Evolutionary conservation across 2,888 invertebrate genomes (phyloP).

Genomic region (Cenopis cana): DNA sequence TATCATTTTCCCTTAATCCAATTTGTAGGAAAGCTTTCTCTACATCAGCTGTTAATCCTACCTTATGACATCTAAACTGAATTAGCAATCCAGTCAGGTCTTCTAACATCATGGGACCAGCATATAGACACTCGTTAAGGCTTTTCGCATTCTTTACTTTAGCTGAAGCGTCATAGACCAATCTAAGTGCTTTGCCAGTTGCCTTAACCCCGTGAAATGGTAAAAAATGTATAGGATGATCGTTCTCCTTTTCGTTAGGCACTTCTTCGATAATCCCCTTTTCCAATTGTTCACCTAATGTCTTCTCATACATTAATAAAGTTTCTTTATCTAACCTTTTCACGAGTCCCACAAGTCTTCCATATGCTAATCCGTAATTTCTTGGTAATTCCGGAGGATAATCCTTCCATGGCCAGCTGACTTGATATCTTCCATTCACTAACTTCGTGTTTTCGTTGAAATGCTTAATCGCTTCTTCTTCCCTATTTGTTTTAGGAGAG

Average conservation of each 20-base stretch:
- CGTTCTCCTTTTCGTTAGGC: background rate
- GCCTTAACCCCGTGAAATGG: background rate
- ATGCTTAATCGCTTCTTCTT: conserved; percentile 9
- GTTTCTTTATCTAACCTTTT: conserved; percentile 1
- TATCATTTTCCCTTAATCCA: conserved; percentile 41
- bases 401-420: conserved; percentile 10
- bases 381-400: background rate
- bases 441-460: background rate
- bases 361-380: conserved; percentile 1
- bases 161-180: conserved; percentile 49
- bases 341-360: background rate
- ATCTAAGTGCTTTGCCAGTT: conserved; percentile 30
- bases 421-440: background rate
- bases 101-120: conserved; percentile 50
- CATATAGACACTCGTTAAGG: conserved; percentile 50
- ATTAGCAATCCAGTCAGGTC: conserved; percentile 49
- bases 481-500: conserved; percentile 43
- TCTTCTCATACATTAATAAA: background rate
- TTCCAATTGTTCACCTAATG: conserved; percentile 5
- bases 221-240: conserved; percentile 10
- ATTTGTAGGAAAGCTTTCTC: conserved; percentile 50
- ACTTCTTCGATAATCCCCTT: conserved; percentile 4
- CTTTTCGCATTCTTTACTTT: conserved; percentile 47
- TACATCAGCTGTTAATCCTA: conserved; percentile 50
- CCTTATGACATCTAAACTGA: conserved; percentile 47